These are phyloP conservation scores for Paradoxurus hermaphroditus DNA, from an alignment of 2,113 vertebrate species.

Conservation along the genomic window DNA sequence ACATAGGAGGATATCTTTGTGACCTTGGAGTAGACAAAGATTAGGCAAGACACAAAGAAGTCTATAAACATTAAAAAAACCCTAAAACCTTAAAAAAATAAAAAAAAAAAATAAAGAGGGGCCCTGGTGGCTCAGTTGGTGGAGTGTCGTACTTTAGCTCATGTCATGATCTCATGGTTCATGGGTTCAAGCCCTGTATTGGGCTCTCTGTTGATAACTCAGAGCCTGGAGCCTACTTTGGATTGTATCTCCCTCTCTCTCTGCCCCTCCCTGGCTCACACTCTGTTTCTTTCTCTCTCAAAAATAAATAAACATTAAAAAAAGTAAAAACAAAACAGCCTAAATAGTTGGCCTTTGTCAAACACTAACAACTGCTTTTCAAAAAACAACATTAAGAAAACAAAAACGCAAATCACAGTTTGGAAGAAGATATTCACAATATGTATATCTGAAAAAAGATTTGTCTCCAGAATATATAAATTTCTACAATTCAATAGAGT, in stretches of 20 bases:
- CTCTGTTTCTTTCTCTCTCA: too few relatives aligned
- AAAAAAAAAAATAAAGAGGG: too few relatives aligned
- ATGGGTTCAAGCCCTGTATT: too few relatives aligned
- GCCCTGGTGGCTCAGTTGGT: too few relatives aligned
- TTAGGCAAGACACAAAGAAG: neutral
- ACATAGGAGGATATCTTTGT: neutral
- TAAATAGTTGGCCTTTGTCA: neutral
- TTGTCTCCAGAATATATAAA: neutral
- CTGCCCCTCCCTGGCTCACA: too few relatives aligned
- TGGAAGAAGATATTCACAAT: neutral
- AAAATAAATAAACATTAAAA: too few relatives aligned
- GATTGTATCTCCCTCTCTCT: too few relatives aligned
- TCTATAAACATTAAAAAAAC: neutral
- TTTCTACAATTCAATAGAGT: neutral
- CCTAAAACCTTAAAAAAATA: neutral
- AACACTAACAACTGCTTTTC: conserved; percentile 4
- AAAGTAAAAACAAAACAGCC: neutral
- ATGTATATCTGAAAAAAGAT: neutral
- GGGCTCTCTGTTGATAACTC: too few relatives aligned
- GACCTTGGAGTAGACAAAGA: neutral
- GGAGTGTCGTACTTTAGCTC: too few relatives aligned
- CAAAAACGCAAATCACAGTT: neutral
- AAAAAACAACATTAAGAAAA: neutral
- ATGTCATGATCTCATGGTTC: too few relatives aligned
- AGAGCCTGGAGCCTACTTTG: too few relatives aligned